phyloP scores from a whole-genome alignment of 2,797 vertebrate genomes.

The Botia almorhae region DNA sequence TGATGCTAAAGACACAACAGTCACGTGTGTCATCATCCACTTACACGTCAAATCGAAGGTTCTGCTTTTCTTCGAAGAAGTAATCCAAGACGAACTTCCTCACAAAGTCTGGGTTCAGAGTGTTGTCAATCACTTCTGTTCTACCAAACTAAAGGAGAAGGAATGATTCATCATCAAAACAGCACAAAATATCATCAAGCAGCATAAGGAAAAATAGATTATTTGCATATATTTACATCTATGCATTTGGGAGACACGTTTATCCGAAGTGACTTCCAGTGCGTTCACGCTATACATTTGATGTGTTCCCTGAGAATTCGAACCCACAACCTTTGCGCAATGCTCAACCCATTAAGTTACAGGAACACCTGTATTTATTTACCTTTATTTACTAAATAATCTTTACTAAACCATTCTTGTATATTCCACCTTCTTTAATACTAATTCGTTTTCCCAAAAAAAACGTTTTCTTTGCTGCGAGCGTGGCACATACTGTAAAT shows the following conservation, averaged over 20 bases:
- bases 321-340: no score
- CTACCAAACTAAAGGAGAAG: conserved; percentile 85
- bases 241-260: no score
- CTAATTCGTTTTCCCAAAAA: no score
- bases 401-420: no score
- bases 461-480: background rate
- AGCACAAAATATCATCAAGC: background rate
- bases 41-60: conserved; percentile 96
- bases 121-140: conserved; percentile 96
- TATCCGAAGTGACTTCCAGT: no score
- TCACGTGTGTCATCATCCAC: conserved; percentile 66
- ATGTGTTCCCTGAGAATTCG: no score
- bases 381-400: no score
- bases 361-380: no score
- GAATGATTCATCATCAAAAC: background rate
- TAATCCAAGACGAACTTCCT: conserved; percentile 96
- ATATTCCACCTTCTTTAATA: background rate
- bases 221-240: no score
- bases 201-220: no score
- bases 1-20: background rate
- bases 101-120: conserved; percentile 94
- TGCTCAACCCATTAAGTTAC: no score
- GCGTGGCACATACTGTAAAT: background rate
- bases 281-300: no score
- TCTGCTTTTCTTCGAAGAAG: conserved; percentile 98